A percentile compares a stretch with the other conserved stretches of the same genome.
Conservation (phyloP, 2,113 vertebrate genomes). For the Sander lucioperca region DNA sequence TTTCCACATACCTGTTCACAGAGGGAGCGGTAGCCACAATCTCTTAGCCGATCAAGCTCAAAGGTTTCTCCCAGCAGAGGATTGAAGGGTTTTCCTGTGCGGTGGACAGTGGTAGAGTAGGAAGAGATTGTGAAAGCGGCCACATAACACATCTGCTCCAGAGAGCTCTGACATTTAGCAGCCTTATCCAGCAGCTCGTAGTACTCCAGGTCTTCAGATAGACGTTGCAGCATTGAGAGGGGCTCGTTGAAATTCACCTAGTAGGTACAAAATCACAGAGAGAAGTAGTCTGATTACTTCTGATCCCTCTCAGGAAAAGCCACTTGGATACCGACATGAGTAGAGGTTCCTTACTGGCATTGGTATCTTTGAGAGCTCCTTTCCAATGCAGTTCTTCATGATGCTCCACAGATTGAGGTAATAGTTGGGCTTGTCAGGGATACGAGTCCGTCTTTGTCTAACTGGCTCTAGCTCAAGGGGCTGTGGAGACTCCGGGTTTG, state of each 20-base stretch:
- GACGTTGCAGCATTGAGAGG: slow-evolving; percentile 96
- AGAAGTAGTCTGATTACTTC: slow-evolving; percentile 2
- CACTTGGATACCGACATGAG: not conserved
- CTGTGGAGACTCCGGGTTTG: slow-evolving; percentile 83
- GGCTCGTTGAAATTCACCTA: slow-evolving; percentile 99
- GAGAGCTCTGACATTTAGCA: slow-evolving; percentile 89
- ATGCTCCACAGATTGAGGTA: slow-evolving; percentile 98
- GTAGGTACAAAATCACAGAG: not conserved
- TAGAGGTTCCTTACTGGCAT: slow-evolving; percentile 89
- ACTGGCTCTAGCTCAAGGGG: slow-evolving; percentile 78
- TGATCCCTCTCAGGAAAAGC: not conserved
- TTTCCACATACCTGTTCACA: slow-evolving; percentile 90
- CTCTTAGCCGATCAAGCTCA: slow-evolving; percentile 92
- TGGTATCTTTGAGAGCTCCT: slow-evolving; percentile 96
- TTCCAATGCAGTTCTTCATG: slow-evolving; percentile 98
- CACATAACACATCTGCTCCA: slow-evolving; percentile 96
- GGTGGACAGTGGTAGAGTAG: slow-evolving; percentile 96
- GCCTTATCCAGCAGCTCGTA: slow-evolving; percentile 93
- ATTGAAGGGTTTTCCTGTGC: slow-evolving; percentile 97
- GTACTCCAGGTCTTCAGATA: slow-evolving; percentile 97
- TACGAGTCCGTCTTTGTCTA: slow-evolving; percentile 89
- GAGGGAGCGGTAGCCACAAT: slow-evolving; percentile 93
- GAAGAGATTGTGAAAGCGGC: slow-evolving; percentile 97
- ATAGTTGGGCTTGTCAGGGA: slow-evolving; percentile 96
- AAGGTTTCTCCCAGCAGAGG: slow-evolving; percentile 97